A percentile compares a stretch with the other conserved stretches of the same genome.
These are phyloP conservation scores for Ophion slaviceki DNA, from an alignment of 2,888 invertebrate genomes.

Conservation along the genomic window DNA sequence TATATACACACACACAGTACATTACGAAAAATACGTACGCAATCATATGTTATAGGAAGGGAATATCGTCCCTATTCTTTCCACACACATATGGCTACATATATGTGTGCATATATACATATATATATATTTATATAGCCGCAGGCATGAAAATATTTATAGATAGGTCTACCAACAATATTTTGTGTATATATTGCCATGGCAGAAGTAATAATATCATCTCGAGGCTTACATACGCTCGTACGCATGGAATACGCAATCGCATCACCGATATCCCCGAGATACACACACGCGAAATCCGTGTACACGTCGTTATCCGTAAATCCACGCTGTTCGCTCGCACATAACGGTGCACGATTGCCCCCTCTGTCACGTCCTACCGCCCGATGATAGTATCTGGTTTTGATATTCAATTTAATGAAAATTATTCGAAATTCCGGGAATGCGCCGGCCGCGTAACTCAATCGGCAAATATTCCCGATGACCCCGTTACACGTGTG, in stretches of 20 bases:
- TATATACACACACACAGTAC: too few relatives aligned
- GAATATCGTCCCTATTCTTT: too few relatives aligned
- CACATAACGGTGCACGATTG: too few relatives aligned
- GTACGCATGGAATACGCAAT: constrained; percentile 36
- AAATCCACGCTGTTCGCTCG: not conserved
- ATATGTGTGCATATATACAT: too few relatives aligned
- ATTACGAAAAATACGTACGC: too few relatives aligned
- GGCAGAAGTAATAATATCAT: constrained; percentile 29
- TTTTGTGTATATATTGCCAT: not conserved
- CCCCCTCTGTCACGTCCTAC: too few relatives aligned
- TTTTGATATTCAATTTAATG: constrained; percentile 46
- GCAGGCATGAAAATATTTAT: too few relatives aligned
- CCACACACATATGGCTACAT: too few relatives aligned
- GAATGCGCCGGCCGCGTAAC: not conserved
- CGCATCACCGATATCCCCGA: not conserved
- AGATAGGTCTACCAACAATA: too few relatives aligned
- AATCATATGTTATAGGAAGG: too few relatives aligned
- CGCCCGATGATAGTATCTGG: constrained; percentile 12
- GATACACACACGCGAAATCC: not conserved
- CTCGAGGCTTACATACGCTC: constrained; percentile 14
- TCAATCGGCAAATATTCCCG: constrained; percentile 33
- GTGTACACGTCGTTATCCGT: not conserved
- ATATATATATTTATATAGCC: too few relatives aligned
- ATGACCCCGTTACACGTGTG: constrained; percentile 14
- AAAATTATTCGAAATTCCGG: constrained; percentile 30